A percentile compares a stretch with the other conserved stretches of the same genome.
Evolutionary conservation across 2,888 invertebrate species (phyloP).

Genomic region (Dorcus parallelipipedus): DNA sequence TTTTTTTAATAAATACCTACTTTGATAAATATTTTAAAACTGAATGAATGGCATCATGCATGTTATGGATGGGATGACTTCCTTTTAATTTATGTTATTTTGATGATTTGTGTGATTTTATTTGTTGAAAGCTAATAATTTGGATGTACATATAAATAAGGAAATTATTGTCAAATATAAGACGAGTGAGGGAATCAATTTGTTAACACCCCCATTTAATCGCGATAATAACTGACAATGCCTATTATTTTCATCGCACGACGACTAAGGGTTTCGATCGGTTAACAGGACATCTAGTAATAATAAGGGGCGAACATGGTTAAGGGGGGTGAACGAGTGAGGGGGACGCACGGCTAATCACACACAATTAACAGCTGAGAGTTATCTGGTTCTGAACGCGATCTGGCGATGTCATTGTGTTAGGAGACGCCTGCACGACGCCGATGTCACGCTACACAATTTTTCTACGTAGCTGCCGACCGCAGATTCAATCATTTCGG

Average conservation of each 20-base stretch:
- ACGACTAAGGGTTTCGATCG: constrained; percentile 23
- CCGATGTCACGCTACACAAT: constrained; percentile 32
- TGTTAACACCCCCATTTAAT: constrained; percentile 37
- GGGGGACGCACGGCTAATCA: constrained; percentile 38
- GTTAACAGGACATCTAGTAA: constrained; percentile 32
- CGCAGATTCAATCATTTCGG: constrained; percentile 6
- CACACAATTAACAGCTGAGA: constrained; percentile 42
- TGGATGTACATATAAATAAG: neutral
- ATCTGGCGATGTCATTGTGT: constrained; percentile 37
- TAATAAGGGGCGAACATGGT: constrained; percentile 10
- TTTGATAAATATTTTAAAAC: no score
- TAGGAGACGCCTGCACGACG: constrained; percentile 24
- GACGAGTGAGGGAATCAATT: constrained; percentile 41
- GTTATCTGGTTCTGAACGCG: constrained; percentile 40
- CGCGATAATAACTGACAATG: constrained; percentile 39
- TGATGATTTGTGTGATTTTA: no score
- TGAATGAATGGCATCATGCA: no score
- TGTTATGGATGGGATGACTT: no score
- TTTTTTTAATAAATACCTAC: no score
- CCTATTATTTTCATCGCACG: constrained; percentile 29
- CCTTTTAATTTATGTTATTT: no score
- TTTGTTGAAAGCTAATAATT: constrained; percentile 28
- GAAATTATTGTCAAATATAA: neutral
- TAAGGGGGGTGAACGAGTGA: constrained; percentile 26
- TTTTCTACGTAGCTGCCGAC: constrained; percentile 31